Evolutionary conservation across 2,797 vertebrate species (phyloP).

Genomic region (Enteromius paludinosus): DNA sequence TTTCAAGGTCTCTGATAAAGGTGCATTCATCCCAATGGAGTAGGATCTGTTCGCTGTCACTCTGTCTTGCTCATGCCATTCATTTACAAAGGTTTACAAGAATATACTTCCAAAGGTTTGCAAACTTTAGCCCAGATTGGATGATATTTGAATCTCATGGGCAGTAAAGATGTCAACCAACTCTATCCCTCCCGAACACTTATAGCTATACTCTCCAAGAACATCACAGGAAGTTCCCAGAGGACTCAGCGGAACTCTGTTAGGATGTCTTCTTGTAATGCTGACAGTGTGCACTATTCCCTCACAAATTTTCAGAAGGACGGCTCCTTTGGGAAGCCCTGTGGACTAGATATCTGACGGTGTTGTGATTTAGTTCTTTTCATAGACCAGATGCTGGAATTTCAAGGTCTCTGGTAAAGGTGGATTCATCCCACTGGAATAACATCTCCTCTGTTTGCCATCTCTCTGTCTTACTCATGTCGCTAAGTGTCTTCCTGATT

Average conservation of each 20-base stretch:
- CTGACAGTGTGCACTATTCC: conserved; percentile 13
- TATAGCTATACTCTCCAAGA: conserved; percentile 14
- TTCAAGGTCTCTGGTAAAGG: conserved; percentile 43
- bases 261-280: neutral
- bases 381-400: conserved; percentile 38
- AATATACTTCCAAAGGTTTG: neutral
- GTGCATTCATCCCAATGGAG: conserved; percentile 26
- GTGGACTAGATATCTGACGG: conserved; percentile 13
- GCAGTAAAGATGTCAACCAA: conserved; percentile 25
- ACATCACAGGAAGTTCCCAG: conserved; percentile 4
- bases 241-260: neutral
- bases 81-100: neutral
- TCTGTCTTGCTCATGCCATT: conserved; percentile 10
- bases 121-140: conserved; percentile 1
- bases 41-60: conserved; percentile 3
- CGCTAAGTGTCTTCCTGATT: conserved; percentile 25
- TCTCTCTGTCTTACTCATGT: conserved; percentile 15
- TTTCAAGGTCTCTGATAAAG: conserved; percentile 36
- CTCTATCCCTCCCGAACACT: neutral
- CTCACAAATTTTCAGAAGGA: conserved; percentile 12
- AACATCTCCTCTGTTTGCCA: conserved; percentile 4
- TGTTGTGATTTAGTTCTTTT: conserved; percentile 39
- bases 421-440: conserved; percentile 33
- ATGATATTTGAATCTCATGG: neutral
- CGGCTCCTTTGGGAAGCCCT: conserved; percentile 27